Evolutionary conservation across 2,888 invertebrate species (phyloP), one percentile per base, ranked within the genome.

Genomic region (Falcaria lacertinaria): DNA sequence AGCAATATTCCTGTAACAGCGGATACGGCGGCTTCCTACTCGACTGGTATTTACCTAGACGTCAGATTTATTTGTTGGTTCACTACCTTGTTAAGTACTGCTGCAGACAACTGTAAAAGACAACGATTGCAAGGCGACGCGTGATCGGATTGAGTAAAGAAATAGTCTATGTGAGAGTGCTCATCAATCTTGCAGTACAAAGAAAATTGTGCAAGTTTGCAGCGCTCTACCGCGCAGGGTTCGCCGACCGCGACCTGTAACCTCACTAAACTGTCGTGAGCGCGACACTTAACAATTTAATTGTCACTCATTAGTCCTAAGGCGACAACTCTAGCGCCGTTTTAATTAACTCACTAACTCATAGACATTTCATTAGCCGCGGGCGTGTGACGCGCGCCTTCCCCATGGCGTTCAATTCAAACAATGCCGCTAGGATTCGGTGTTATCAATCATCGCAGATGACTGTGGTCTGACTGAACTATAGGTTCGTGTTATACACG

Each of bases 111-210:
- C 74, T 72, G 76, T 78, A 79, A 83, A 81, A 77, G 73, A 73
- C 72, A 73, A 79, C 74, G 78, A 81, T 82, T 81, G 81, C 74
- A 69, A 80, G 80, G 79, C 80, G 80, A 81, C 79, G 77, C 80
- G 82, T 83, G 83, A 84, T 86, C 81, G 78, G 80, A 82, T 86
- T 84, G 75, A 77, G 79, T 83, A 83, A 80, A 84, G 82, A 85
- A 84, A 83, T 81, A 81, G 81, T 81, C 74, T 72, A 70, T 74
- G 75, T 76, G 68, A 69, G 68, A 79, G 74, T 74, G 73, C 78
- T 82, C 86, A 82, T 86, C 85, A 85, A 85, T 83, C 81, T 83
- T 79, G 64, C 69, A 76, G 74, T 69, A 77, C 76, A 74, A 79
- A 79, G 77, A 77, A 77, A 77, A 79, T 82, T 82, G 80, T 80